Conservation (phyloP, 1,140 invertebrate species). For the Oreohelix idahoensis region DNA sequence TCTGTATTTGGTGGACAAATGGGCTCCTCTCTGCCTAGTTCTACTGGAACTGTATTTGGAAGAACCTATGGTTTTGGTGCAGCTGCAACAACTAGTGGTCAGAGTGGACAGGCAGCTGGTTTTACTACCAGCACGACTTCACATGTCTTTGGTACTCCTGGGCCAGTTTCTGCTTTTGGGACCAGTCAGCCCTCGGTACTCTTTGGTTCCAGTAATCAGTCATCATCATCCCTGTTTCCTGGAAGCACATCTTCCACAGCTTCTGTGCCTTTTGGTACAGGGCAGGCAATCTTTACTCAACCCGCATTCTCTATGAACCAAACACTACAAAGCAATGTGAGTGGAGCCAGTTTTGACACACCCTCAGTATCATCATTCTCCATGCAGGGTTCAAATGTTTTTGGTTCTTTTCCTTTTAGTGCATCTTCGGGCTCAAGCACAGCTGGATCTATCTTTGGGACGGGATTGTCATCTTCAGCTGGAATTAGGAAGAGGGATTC, state of each 20-base stretch:
- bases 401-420: background rate
- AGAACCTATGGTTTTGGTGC: constrained; percentile 3
- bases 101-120: background rate
- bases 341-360: background rate
- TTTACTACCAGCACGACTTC: background rate
- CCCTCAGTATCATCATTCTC: background rate
- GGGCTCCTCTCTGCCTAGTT: background rate
- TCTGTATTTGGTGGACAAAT: constrained; percentile 24
- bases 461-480: background rate
- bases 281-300: background rate
- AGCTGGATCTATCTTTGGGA: background rate
- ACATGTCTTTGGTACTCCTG: background rate
- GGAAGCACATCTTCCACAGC: background rate
- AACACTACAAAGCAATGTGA: background rate
- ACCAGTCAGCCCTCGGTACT: background rate
- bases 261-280: background rate
- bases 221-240: background rate
- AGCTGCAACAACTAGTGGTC: too few relatives aligned
- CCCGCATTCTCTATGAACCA: background rate
- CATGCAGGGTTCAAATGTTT: background rate
- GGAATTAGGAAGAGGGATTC: background rate
- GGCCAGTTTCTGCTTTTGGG: background rate
- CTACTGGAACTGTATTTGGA: constrained; percentile 6
- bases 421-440: background rate
- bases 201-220: background rate